Conservation (phyloP, 2,797 vertebrate genomes). For the Chrosomus eos region DNA sequence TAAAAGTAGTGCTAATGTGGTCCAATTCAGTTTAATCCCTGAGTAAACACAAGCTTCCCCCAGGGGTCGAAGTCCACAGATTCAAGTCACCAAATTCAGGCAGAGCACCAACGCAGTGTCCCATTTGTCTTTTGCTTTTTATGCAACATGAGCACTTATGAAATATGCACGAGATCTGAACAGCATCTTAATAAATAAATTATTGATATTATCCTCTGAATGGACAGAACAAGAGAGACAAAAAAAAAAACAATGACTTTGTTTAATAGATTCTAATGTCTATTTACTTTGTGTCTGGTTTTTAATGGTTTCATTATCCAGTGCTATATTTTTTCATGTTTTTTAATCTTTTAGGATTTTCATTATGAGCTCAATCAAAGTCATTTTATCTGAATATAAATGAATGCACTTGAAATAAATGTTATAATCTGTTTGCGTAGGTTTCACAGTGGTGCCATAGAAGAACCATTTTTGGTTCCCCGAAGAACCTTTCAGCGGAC, state of each 20-base stretch:
- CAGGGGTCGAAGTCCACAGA: slow-evolving; percentile 3
- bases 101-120: neutral
- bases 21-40: slow-evolving; percentile 54
- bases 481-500: too few relatives aligned
- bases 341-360: neutral
- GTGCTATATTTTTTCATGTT: neutral
- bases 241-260: slow-evolving; percentile 40
- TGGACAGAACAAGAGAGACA: slow-evolving; percentile 46
- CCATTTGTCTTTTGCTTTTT: slow-evolving; percentile 42
- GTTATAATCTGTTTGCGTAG: neutral
- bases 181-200: slow-evolving; percentile 62
- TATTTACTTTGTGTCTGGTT: slow-evolving; percentile 34
- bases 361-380: slow-evolving; percentile 12
- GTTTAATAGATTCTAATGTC: slow-evolving; percentile 41
- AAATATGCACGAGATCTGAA: slow-evolving; percentile 62
- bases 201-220: slow-evolving; percentile 58
- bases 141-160: slow-evolving; percentile 51
- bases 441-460: too few relatives aligned
- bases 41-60: slow-evolving; percentile 52
- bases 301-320: slow-evolving; percentile 27
- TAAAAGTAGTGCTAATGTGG: slow-evolving; percentile 51
- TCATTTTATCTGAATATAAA: slow-evolving; percentile 6
- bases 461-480: too few relatives aligned
- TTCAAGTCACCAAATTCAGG: slow-evolving; percentile 26
- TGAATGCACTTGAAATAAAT: neutral